These are phyloP conservation scores for Psittacus erithacus DNA, from an alignment of 2,113 vertebrate genomes.

Conservation along the genomic window DNA sequence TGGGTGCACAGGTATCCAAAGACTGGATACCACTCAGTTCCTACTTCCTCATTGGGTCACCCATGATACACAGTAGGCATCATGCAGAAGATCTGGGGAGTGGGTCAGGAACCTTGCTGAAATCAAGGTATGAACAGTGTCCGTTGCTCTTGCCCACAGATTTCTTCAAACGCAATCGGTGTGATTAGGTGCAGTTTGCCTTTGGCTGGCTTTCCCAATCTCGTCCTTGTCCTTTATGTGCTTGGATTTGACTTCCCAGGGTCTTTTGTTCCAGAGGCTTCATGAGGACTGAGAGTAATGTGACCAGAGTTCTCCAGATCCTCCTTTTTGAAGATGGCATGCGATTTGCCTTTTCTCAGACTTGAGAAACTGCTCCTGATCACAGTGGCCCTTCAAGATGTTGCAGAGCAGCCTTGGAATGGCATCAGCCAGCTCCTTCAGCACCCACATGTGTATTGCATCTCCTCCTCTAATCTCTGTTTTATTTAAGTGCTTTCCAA, in stretches of 20 bases:
- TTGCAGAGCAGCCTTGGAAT: neutral
- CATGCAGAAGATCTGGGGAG: neutral
- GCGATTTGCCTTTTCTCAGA: neutral
- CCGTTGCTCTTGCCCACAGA: neutral
- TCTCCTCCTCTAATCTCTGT: neutral
- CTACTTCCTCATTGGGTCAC: neutral
- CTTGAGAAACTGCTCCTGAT: neutral
- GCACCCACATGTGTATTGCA: neutral
- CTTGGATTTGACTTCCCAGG: neutral
- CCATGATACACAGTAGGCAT: neutral
- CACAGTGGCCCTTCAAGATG: neutral
- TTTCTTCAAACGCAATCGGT: accelerated
- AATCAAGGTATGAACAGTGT: neutral
- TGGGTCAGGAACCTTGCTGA: neutral
- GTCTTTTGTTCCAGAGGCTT: neutral
- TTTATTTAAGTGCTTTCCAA: neutral
- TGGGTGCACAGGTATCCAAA: neutral
- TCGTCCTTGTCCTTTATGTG: neutral
- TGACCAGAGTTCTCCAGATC: neutral
- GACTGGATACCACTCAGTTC: neutral
- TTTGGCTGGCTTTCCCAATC: neutral
- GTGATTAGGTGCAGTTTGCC: neutral
- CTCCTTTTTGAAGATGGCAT: neutral
- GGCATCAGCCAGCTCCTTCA: neutral
- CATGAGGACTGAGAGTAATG: neutral